Evolutionary conservation across 2,113 vertebrate genomes (phyloP).

Genomic region (Bettongia penicillata): DNA sequence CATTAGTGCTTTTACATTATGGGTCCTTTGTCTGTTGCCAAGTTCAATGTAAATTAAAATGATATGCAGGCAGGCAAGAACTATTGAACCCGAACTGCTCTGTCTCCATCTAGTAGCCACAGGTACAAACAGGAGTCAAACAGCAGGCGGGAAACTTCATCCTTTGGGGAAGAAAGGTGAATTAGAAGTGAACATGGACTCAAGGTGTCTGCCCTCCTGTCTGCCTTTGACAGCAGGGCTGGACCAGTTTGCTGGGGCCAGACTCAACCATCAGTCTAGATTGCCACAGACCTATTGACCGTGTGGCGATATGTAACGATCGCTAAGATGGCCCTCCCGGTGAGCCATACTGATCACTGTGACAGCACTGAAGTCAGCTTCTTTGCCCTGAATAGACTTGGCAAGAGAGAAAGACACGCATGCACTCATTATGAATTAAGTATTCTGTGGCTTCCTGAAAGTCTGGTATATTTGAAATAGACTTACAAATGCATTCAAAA

Average conservation of each 20-base stretch:
- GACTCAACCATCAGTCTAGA: neutral
- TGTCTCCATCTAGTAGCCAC: neutral
- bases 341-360: neutral
- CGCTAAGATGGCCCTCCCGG: neutral
- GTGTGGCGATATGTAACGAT: neutral
- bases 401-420: neutral
- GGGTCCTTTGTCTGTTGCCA: conserved; percentile 29
- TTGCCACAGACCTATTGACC: neutral
- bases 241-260: neutral
- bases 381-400: neutral
- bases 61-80: neutral
- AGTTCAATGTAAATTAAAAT: conserved; percentile 37
- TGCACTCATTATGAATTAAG: neutral
- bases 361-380: neutral
- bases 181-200: neutral
- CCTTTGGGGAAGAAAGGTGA: neutral
- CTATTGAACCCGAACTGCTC: neutral
- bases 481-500: neutral
- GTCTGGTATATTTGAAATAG: conserved; percentile 26
- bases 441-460: neutral
- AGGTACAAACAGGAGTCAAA: neutral
- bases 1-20: neutral
- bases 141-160: neutral
- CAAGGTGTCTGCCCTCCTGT: neutral
- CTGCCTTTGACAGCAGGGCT: neutral